These are phyloP conservation scores for Agrochola circellaris DNA, from an alignment of 2,888 invertebrate genomes.

Conservation along the genomic window DNA sequence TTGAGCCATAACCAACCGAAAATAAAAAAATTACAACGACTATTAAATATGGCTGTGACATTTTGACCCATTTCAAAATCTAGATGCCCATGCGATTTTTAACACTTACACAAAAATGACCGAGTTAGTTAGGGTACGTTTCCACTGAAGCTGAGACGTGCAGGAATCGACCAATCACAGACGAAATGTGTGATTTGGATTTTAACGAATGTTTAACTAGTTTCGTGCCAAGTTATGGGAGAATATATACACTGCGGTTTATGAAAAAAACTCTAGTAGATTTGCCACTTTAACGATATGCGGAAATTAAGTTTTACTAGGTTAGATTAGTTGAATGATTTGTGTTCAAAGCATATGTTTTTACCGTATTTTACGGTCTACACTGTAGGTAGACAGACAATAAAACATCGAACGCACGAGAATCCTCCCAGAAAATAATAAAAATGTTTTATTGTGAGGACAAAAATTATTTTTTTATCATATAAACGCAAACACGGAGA, in stretches of 20 bases:
- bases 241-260: not conserved
- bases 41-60: constrained; percentile 30
- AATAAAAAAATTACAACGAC: constrained; percentile 36
- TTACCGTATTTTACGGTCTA: not conserved
- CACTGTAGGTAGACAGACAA: not conserved
- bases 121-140: not conserved
- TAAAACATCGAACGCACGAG: not conserved
- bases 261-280: not conserved
- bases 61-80: constrained; percentile 36
- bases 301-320: not conserved
- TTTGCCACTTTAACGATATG: not conserved
- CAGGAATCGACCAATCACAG: not conserved
- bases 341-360: not conserved
- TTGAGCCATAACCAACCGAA: constrained; percentile 16
- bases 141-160: not conserved
- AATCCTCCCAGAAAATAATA: not conserved
- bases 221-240: no score
- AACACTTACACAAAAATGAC: not conserved
- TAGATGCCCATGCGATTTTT: constrained; percentile 25
- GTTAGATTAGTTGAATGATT: not conserved
- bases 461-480: not conserved
- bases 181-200: not conserved
- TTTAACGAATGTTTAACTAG: not conserved
- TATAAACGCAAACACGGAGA: not conserved
- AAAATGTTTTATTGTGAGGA: not conserved